Evolutionary conservation across 1,140 invertebrate species (phyloP), one percentile per base, ranked within the genome.

Genomic region (Drosophila tani): DNA sequence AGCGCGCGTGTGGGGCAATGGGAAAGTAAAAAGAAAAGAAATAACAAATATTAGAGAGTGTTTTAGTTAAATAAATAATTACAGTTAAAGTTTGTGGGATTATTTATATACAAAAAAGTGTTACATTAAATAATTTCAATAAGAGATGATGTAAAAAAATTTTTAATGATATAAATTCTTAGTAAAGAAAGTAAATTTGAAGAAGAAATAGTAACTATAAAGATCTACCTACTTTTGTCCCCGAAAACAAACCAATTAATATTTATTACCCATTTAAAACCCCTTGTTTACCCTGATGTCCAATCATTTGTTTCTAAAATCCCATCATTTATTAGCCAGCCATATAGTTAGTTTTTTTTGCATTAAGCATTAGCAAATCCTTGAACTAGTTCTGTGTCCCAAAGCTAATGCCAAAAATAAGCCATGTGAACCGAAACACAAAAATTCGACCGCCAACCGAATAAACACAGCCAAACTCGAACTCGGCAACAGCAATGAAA

Each of bases 331-430:
- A 78, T 69, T 57, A 69, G 58, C 47, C 38, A 32, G 29, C 21
- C 50, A 77, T 49, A 43, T 17, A 32, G 38, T 47, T 38, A 40
- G 29, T 66, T 78, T 71, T 77, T 32, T 32, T 17, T 14, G 6
- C 9, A 40, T 55, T 74, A 82, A 43, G 75, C 82, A 66, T 74
- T 85, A 43, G 75, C 82, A 66, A 78, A 82, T 87, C 83, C 83
- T 87, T 87, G 83, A 87, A 87, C 83, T 87, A 87, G 83, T 87
- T 87, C 83, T 87, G 55, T 41, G 40, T 55, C 24, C 24, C 68
- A 43, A 55, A 76, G 64, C 74, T 63, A 62, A 45, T 73, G 67
- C 68, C 78, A 81, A 85, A 84, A 85, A 82, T 81, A 84, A 73
- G 67, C 51, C 67, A 82, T 69, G 65, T 79, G 66, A 82, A 82